phyloP scores from a whole-genome alignment of 2,797 vertebrate genomes.

The Anguilla marmorata region DNA sequence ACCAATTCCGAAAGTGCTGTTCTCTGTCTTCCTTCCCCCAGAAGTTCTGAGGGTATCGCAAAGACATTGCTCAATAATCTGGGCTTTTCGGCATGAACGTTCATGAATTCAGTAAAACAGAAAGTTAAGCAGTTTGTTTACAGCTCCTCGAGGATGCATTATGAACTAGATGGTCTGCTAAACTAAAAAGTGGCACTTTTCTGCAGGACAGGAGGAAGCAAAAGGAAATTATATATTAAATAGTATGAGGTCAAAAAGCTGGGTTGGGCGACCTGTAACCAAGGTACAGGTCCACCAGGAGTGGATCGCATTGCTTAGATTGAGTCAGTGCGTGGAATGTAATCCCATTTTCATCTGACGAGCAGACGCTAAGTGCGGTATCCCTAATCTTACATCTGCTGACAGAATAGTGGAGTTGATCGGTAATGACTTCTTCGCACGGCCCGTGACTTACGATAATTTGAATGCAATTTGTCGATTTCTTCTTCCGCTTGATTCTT shows the following conservation, averaged over 20 bases:
- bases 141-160: neutral
- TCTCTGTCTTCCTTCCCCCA: neutral
- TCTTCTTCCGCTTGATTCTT: slow-evolving; percentile 87
- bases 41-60: neutral
- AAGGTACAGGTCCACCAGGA: neutral
- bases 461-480: slow-evolving; percentile 84
- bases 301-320: neutral
- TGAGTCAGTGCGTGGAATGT: neutral
- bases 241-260: neutral
- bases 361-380: neutral
- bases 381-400: neutral
- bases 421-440: no score
- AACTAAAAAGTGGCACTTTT: neutral
- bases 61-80: neutral
- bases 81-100: neutral
- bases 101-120: neutral
- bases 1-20: neutral
- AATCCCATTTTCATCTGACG: neutral
- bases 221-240: neutral
- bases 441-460: slow-evolving; percentile 83
- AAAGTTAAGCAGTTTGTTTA: neutral
- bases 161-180: neutral
- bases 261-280: neutral
- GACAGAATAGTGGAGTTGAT: neutral
- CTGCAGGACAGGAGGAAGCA: neutral